phyloP scores from a whole-genome alignment of 1,140 invertebrate genomes.

The Daktulosphaira vitifoliae region DNA sequence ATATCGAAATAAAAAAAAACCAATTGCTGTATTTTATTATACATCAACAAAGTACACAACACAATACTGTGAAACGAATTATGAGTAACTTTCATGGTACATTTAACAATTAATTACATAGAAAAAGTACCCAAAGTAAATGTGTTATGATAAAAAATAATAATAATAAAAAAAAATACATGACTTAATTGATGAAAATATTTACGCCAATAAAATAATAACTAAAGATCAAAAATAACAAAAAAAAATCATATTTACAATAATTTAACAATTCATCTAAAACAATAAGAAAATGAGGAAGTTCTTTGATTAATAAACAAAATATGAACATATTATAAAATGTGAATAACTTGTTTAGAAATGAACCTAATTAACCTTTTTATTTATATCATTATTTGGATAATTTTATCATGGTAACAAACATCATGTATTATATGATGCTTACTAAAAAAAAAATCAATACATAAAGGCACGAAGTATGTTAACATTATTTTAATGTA shows the following conservation, averaged over 20 bases:
- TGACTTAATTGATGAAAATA: conserved; percentile 26
- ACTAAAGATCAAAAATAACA: conserved; percentile 25
- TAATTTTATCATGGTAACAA: conserved; percentile 22
- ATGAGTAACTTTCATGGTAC: conserved; percentile 4
- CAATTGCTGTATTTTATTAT: conserved; percentile 30
- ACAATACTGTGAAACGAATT: conserved; percentile 26
- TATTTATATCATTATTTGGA: conserved; percentile 9
- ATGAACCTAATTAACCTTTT: conserved; percentile 10
- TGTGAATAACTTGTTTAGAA: background rate
- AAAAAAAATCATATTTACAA: conserved; percentile 33
- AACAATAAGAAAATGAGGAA: conserved; percentile 31
- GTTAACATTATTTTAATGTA: no score
- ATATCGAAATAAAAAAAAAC: conserved; percentile 33
- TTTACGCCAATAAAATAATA: conserved; percentile 20
- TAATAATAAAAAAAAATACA: conserved; percentile 11
- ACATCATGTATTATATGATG: conserved; percentile 4
- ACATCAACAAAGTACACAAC: conserved; percentile 26
- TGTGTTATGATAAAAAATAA: conserved; percentile 11
- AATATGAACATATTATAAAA: conserved; percentile 18
- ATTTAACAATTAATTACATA: conserved; percentile 28
- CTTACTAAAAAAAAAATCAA: conserved; percentile 20
- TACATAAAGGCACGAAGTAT: conserved; percentile 22
- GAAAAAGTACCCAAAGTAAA: conserved; percentile 32
- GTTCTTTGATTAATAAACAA: conserved; percentile 31
- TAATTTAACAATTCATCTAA: conserved; percentile 32